These are phyloP conservation scores for Drosophila truncata DNA, from an alignment of 1,140 invertebrate genomes.

Conservation along the genomic window DNA sequence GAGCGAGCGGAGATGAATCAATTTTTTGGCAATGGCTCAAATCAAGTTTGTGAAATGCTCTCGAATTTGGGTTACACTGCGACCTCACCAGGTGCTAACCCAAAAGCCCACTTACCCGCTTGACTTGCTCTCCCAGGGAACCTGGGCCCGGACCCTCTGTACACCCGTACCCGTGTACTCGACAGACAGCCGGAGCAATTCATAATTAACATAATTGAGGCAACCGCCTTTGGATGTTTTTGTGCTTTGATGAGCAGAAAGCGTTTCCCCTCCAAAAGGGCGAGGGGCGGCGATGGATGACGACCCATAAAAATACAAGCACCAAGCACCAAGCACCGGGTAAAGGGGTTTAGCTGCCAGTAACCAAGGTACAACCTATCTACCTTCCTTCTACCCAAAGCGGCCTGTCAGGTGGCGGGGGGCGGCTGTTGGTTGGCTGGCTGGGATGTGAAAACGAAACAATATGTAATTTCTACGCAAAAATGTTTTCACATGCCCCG, in stretches of 20 bases:
- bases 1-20: conserved; percentile 34
- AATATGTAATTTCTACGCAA: conserved; percentile 57
- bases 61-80: conserved; percentile 28
- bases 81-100: conserved; percentile 43
- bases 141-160: not conserved
- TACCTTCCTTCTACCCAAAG: conserved; percentile 2
- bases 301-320: conserved; percentile 44
- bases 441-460: conserved; percentile 46
- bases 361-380: conserved; percentile 29
- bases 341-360: conserved; percentile 17
- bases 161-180: conserved; percentile 18
- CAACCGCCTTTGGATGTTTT: conserved; percentile 52
- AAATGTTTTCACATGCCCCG: conserved; percentile 46
- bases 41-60: conserved; percentile 33
- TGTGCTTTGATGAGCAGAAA: conserved; percentile 55
- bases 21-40: conserved; percentile 36
- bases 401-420: not conserved
- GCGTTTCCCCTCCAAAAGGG: conserved; percentile 28
- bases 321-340: conserved; percentile 5
- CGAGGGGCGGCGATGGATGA: conserved; percentile 36
- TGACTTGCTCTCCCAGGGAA: conserved; percentile 21
- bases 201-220: conserved; percentile 57
- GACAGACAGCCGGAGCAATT: conserved; percentile 41
- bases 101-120: conserved; percentile 46
- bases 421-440: not conserved